Percentiles rank a stretch among this genome's conserved stretches.
Conservation (phyloP, 2,888 invertebrate species). For the Entomobrya proxima region DNA sequence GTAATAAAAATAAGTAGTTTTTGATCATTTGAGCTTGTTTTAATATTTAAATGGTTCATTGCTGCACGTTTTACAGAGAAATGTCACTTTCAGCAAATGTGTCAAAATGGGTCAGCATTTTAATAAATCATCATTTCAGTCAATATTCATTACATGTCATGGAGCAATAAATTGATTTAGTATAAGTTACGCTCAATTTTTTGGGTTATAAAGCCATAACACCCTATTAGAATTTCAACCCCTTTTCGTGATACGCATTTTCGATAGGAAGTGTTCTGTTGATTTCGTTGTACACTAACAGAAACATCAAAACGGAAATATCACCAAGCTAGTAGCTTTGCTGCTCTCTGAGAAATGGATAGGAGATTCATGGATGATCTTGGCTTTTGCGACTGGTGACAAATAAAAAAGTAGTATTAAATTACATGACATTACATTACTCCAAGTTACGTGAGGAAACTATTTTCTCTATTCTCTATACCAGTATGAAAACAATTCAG, state of each 20-base stretch:
- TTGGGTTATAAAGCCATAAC: background rate
- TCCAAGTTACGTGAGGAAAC: slow-evolving; percentile 60
- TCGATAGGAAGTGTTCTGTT: background rate
- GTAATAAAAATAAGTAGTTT: no score
- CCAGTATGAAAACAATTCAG: slow-evolving; percentile 53
- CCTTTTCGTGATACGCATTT: background rate
- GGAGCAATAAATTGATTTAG: slow-evolving; percentile 6
- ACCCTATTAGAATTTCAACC: slow-evolving; percentile 16
- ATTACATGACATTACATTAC: slow-evolving; percentile 65
- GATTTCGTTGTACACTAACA: background rate
- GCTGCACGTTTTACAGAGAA: no score
- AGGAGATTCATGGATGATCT: slow-evolving; percentile 29
- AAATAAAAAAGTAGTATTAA: slow-evolving; percentile 55
- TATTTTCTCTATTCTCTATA: no score
- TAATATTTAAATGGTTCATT: no score
- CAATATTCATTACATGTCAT: background rate
- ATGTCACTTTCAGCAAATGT: no score
- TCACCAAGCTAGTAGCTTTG: background rate
- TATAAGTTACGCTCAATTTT: background rate
- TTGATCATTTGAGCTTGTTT: no score
- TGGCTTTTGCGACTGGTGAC: background rate
- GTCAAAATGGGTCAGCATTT: slow-evolving; percentile 2
- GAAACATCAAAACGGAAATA: background rate
- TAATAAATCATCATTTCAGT: slow-evolving; percentile 6
- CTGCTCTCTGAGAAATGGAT: slow-evolving; percentile 8